These are phyloP conservation scores for Eupithecia centaureata DNA, from an alignment of 2,888 invertebrate species.

Conservation along the genomic window DNA sequence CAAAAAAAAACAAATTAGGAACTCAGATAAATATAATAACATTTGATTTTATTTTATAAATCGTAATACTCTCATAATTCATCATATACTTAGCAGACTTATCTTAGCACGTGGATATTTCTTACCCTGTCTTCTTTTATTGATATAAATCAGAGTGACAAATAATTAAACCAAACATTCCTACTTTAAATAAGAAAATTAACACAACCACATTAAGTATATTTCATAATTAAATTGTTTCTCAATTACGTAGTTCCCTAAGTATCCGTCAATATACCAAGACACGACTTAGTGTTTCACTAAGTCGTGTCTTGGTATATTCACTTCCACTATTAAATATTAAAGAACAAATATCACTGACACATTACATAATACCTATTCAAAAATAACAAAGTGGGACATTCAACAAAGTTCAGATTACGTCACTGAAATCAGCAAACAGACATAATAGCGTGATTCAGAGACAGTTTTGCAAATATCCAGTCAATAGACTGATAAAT, in stretches of 20 bases:
- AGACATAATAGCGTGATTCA: conserved; percentile 19
- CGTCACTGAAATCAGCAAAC: conserved; percentile 27
- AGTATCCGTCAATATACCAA: neutral
- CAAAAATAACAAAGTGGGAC: conserved; percentile 39
- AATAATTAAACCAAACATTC: too few species aligned
- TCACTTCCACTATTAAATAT: neutral
- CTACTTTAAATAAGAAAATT: too few species aligned
- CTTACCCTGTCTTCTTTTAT: too few species aligned
- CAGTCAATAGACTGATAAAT: conserved; percentile 8
- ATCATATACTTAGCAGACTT: too few species aligned
- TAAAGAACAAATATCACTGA: neutral
- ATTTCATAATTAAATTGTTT: neutral
- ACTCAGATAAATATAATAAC: too few species aligned
- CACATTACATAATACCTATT: conserved; percentile 30
- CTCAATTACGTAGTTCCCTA: neutral
- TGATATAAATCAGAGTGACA: too few species aligned
- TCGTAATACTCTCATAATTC: too few species aligned
- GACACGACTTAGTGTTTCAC: neutral
- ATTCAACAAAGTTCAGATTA: conserved; percentile 39
- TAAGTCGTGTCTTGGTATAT: too few species aligned
- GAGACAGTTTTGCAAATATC: conserved; percentile 15
- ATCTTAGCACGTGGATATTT: too few species aligned
- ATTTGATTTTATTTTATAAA: too few species aligned
- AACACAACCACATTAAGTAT: neutral
- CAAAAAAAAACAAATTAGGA: too few species aligned